Evolutionary conservation across 1,140 invertebrate genomes (phyloP).

Genomic region (Drosophila grimshawi): DNA sequence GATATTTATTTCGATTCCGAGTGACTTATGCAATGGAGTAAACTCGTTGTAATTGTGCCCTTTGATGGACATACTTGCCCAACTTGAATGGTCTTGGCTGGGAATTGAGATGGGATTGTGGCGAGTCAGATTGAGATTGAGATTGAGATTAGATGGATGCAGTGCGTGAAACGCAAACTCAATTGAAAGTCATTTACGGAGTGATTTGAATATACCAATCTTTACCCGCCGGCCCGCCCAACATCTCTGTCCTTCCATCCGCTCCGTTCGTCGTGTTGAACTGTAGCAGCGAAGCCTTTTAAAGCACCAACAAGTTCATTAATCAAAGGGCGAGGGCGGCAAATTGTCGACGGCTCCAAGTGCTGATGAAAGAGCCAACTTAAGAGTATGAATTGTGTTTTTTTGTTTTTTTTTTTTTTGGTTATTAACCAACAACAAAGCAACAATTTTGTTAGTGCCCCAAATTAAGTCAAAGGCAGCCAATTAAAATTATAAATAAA

Average conservation of each 20-base stretch:
- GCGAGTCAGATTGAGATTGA: slow-evolving; percentile 4
- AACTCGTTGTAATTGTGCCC: slow-evolving; percentile 27
- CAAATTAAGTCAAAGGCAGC: background rate
- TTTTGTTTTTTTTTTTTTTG: background rate
- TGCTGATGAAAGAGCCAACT: slow-evolving; percentile 10
- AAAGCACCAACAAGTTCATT: slow-evolving; percentile 29
- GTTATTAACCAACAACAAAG: background rate
- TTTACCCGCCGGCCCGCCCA: too few species aligned
- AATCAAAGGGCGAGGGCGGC: slow-evolving; percentile 25
- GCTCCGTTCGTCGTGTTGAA: too few species aligned
- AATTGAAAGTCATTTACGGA: slow-evolving; percentile 23
- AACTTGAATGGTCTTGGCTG: slow-evolving; percentile 18
- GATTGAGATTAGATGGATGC: slow-evolving; percentile 5
- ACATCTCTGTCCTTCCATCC: too few species aligned
- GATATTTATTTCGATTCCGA: too few species aligned
- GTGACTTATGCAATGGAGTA: background rate
- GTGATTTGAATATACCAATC: background rate
- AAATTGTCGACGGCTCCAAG: slow-evolving; percentile 7
- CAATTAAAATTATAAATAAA: slow-evolving; percentile 9
- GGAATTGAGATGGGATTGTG: background rate
- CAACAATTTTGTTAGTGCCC: background rate
- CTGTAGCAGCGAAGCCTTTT: background rate
- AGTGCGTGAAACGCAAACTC: background rate
- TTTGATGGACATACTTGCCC: slow-evolving; percentile 15
- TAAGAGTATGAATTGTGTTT: slow-evolving; percentile 5